Percentiles rank a stretch among this genome's conserved stretches.
Conservation (phyloP, 2,797 vertebrate genomes). For the Mastacembelus armatus region DNA sequence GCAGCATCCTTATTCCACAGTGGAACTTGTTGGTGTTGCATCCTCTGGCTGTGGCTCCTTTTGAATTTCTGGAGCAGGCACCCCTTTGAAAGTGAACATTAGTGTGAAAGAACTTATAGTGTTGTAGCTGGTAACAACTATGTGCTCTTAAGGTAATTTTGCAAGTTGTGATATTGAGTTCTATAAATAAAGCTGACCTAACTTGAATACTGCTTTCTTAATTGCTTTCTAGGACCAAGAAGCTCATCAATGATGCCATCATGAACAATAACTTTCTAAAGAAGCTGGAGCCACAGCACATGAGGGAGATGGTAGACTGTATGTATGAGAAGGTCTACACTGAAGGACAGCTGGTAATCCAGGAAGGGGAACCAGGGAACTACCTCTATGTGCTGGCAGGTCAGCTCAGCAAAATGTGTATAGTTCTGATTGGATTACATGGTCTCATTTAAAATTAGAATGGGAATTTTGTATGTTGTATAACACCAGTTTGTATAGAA, state of each 20-base stretch:
- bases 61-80: too few relatives aligned
- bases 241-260: constrained; percentile 84
- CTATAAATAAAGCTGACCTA: not conserved
- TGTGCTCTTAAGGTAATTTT: not conserved
- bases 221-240: constrained; percentile 74
- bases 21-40: too few relatives aligned
- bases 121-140: too few relatives aligned
- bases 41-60: too few relatives aligned
- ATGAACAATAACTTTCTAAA: constrained; percentile 87
- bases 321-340: constrained; percentile 83
- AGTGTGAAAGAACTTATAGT: too few relatives aligned
- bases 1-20: too few relatives aligned
- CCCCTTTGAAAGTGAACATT: too few relatives aligned
- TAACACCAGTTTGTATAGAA: too few relatives aligned
- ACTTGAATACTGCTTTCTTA: not conserved
- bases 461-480: too few relatives aligned
- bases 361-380: constrained; percentile 86
- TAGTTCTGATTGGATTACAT: not conserved
- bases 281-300: constrained; percentile 84
- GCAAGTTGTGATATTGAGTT: not conserved
- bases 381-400: constrained; percentile 87
- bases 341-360: constrained; percentile 81
- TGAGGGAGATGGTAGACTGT: constrained; percentile 84
- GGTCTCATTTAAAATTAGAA: too few relatives aligned
- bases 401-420: constrained; percentile 27